A percentile compares a stretch with the other conserved stretches of the same genome.
Evolutionary conservation across 2,797 vertebrate species (phyloP).

Genomic region (Taenioides sp.): DNA sequence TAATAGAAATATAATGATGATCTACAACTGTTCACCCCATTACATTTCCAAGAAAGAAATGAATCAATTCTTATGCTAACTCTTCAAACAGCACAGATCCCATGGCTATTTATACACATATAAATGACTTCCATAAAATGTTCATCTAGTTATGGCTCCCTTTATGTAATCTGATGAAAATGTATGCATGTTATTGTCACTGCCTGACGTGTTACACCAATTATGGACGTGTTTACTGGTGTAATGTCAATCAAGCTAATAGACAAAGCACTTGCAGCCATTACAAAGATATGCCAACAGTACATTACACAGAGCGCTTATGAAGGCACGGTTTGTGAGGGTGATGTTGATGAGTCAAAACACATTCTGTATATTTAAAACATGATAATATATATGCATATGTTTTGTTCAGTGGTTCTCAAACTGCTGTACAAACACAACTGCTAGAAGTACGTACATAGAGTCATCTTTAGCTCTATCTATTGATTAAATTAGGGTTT

Average conservation of each 20-base stretch:
- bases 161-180: neutral
- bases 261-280: conserved; percentile 9
- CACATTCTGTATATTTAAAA: neutral
- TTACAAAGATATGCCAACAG: conserved; percentile 1
- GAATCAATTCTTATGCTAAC: neutral
- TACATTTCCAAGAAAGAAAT: neutral
- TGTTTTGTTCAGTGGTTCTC: too few species aligned
- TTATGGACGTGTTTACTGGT: conserved; percentile 1
- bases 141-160: neutral
- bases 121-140: conserved; percentile 1
- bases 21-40: too few species aligned
- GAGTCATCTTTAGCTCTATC: too few species aligned
- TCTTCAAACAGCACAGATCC: neutral
- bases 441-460: too few species aligned
- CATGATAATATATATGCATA: too few species aligned
- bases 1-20: too few species aligned
- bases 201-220: neutral
- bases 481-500: too few species aligned
- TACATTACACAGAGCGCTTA: neutral
- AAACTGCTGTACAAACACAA: too few species aligned
- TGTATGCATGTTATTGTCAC: conserved; percentile 1
- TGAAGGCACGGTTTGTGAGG: neutral
- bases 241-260: conserved; percentile 14
- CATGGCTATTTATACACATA: neutral
- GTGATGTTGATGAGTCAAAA: neutral